Conservation (phyloP, 2,797 vertebrate species). For the Dicrostonyx torquatus region DNA sequence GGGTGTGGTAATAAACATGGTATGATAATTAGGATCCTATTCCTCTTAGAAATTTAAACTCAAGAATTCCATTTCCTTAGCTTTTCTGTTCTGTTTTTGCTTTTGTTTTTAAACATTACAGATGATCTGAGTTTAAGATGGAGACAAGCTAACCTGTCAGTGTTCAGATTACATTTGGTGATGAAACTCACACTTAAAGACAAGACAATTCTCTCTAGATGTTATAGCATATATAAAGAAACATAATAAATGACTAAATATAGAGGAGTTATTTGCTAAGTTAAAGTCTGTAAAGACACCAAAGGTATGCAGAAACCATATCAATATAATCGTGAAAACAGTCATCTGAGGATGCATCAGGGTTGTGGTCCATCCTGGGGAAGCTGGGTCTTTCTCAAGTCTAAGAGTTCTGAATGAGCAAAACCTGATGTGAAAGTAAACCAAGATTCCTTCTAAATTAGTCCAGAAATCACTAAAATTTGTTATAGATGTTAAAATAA, state of each 20-base stretch:
- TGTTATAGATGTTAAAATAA: not conserved
- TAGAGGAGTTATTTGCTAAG: not conserved
- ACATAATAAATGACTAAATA: not conserved
- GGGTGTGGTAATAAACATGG: not conserved
- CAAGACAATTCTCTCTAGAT: not conserved
- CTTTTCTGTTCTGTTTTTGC: not conserved
- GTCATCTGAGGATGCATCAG: not conserved
- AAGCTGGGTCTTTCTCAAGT: not conserved
- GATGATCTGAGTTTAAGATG: slow-evolving; percentile 28
- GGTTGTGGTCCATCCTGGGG: not conserved
- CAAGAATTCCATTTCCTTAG: not conserved
- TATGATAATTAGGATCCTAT: slow-evolving; percentile 6
- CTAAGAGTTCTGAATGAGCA: not conserved
- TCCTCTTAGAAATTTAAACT: not conserved
- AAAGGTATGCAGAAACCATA: not conserved
- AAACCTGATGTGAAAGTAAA: not conserved
- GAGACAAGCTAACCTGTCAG: not conserved
- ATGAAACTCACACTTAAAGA: not conserved
- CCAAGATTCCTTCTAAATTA: not conserved
- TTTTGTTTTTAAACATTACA: not conserved
- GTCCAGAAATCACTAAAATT: slow-evolving; percentile 20
- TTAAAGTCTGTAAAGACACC: not conserved
- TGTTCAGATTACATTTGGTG: not conserved
- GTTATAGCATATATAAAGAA: not conserved
- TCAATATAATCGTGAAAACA: not conserved